A percentile compares a stretch with the other conserved stretches of the same genome.
Conservation (phyloP, 2,797 vertebrate genomes). For the Sitta carolinensis region DNA sequence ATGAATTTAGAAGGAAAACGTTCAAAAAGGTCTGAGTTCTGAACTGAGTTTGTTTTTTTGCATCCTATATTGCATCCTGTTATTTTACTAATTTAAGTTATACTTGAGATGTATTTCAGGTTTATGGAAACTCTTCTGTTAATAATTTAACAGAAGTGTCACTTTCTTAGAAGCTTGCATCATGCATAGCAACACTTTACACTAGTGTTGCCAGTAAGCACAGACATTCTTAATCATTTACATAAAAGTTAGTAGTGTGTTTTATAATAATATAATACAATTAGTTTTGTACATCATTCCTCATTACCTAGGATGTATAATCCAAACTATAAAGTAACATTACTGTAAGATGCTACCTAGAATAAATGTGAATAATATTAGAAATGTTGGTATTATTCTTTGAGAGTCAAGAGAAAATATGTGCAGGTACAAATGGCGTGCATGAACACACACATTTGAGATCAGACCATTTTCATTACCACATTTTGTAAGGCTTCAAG, state of each 20-base stretch:
- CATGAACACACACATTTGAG: neutral
- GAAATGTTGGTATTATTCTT: neutral
- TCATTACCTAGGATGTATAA: neutral
- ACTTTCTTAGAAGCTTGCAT: neutral
- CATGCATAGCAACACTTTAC: neutral
- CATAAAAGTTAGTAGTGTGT: neutral
- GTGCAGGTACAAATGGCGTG: accelerated
- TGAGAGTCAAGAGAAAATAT: accelerated
- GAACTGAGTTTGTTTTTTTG: neutral
- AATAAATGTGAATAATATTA: neutral
- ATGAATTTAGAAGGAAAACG: neutral
- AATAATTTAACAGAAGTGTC: neutral
- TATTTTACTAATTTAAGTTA: neutral
- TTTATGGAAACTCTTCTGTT: neutral
- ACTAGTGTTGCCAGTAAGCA: neutral
- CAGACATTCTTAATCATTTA: neutral
- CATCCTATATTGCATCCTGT: neutral
- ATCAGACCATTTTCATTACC: neutral
- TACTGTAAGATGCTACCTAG: neutral
- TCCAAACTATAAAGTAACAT: neutral
- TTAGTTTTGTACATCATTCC: neutral
- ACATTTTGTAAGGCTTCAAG: neutral
- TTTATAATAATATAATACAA: neutral
- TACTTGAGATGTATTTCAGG: neutral
- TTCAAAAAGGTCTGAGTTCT: neutral